Conservation (phyloP, 2,888 invertebrate species). For the Cryptocephalus primarius region DNA sequence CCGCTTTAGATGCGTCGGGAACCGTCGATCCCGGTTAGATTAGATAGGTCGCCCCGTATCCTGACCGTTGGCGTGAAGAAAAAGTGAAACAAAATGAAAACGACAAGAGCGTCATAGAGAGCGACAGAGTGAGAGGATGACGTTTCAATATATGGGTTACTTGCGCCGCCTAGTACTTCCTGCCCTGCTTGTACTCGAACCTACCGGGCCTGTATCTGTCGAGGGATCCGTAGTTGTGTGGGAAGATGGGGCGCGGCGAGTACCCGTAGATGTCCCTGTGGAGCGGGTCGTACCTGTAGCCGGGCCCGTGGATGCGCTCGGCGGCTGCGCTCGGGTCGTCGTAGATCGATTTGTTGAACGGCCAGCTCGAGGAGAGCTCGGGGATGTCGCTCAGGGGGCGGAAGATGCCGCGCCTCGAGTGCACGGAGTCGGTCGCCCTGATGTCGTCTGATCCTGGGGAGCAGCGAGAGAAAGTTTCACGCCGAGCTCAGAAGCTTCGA, state of each 20-base stretch:
- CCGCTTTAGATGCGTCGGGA: too few relatives aligned
- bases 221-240: slow-evolving; percentile 69
- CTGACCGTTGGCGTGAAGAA: too few relatives aligned
- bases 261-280: slow-evolving; percentile 85
- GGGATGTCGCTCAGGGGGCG: slow-evolving; percentile 62
- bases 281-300: slow-evolving; percentile 84
- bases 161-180: not conserved
- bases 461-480: not conserved
- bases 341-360: slow-evolving; percentile 76
- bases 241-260: slow-evolving; percentile 77
- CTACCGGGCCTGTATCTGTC: slow-evolving; percentile 79
- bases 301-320: slow-evolving; percentile 77
- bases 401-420: slow-evolving; percentile 50
- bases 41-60: too few relatives aligned
- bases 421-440: slow-evolving; percentile 65
- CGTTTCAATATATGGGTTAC: too few relatives aligned
- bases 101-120: not conserved
- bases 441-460: slow-evolving; percentile 80
- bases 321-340: slow-evolving; percentile 72
- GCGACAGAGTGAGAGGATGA: not conserved
- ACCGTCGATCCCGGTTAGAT: too few relatives aligned
- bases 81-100: too few relatives aligned
- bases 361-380: slow-evolving; percentile 60
- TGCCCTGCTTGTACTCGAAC: slow-evolving; percentile 35
- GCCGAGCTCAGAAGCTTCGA: too few relatives aligned